Conservation (phyloP, 2,797 vertebrate species). For the Pipistrellus kuhlii region DNA sequence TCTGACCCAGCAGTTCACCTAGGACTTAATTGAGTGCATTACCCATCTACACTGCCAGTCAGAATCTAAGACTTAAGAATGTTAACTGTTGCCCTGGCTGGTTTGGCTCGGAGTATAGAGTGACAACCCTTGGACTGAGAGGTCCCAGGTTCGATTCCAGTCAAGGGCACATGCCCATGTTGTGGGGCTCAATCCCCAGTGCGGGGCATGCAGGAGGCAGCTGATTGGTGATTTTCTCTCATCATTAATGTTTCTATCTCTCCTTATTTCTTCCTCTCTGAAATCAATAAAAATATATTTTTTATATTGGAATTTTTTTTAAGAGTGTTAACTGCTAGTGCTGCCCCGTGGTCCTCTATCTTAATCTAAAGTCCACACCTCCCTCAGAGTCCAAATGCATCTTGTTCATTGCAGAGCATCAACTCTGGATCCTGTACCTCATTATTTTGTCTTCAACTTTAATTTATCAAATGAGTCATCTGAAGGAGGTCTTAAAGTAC, state of each 20-base stretch:
- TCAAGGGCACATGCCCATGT: too few species aligned
- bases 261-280: too few species aligned
- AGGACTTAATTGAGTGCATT: not conserved
- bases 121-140: too few species aligned
- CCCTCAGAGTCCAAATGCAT: not conserved
- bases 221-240: too few species aligned
- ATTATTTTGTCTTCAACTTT: constrained; percentile 26
- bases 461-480: not conserved
- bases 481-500: not conserved
- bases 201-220: too few species aligned
- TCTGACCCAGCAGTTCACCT: not conserved
- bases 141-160: too few species aligned
- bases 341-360: not conserved
- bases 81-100: not conserved
- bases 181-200: too few species aligned
- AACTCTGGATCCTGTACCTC: not conserved
- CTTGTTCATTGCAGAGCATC: not conserved
- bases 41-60: not conserved
- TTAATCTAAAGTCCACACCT: not conserved
- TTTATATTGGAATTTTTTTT: too few species aligned
- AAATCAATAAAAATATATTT: too few species aligned
- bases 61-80: not conserved
- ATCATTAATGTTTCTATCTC: too few species aligned
- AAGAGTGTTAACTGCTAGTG: not conserved
- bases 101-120: too few species aligned